Base-by-base conservation (phyloP, 2,113 vertebrate species). In the Nicator chloris region DNA sequence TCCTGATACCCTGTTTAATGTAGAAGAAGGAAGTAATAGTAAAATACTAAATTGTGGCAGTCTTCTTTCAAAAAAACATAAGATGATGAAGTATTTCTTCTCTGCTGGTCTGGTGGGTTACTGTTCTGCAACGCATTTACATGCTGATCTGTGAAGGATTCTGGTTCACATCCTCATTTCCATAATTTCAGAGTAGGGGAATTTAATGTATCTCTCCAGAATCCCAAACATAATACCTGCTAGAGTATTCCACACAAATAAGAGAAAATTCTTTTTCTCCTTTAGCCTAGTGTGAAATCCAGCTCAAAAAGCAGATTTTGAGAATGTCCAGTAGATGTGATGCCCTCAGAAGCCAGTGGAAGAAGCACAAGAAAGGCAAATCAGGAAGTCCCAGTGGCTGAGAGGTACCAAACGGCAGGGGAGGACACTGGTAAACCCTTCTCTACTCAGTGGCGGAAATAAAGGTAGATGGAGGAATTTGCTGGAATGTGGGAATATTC, bases 1-100 rank as follows among this genome's bases (percentile, higher is more conserved):
- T 47, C 99, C 99, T 10, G 99, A 99, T 9, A 99, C 98, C 94
- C 99, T 99, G 92, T 95, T 59, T 69, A 80, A 84, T 14, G n/a
- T 1, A 95, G 20, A 80, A 68, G 33, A 65, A 77, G 33, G 23
- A 86, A 94, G 77, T 18, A 84, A 77, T 1, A 83, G 37, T 49
- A 40, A 90, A 73, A 81, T n/a, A 69, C 4, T 35, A 47, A 86
- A 56, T 20, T 37, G 18, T 11, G 17, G 26, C 11, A 35, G 21
- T 33, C 17, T 49, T 88, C 30, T 86, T 88, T n/a, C 72, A 92
- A 85, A 85, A 40, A 44, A 47, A 4, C 8, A 21, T 28, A 30
- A 77, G 16, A 30, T 45, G 7, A 80, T 61, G n/a, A 13, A 68
- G 24, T 15, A 68, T 64, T 90, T 89, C 44, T 51, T 82, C 31